These are phyloP conservation scores for Xiphophorus maculatus DNA, from an alignment of 2,113 vertebrate species.

Conservation along the genomic window DNA sequence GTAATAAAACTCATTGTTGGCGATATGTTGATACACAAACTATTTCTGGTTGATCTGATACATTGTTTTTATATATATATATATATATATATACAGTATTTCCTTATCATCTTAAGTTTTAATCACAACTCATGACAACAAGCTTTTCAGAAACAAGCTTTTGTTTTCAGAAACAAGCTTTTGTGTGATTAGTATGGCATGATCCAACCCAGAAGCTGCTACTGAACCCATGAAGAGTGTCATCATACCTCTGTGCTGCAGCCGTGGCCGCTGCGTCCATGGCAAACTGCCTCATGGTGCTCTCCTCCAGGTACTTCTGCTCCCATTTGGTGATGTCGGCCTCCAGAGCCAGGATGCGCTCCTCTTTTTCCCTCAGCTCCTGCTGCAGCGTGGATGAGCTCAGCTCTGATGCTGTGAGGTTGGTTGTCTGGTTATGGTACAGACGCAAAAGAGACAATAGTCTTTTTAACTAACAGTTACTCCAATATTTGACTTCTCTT, in stretches of 20 bases:
- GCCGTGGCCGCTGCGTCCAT: slow-evolving; percentile 97
- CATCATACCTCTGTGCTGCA: slow-evolving; percentile 85
- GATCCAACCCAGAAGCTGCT: not conserved
- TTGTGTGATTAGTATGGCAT: no score
- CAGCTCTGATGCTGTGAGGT: slow-evolving; percentile 60
- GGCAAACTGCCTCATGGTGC: slow-evolving; percentile 97
- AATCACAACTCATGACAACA: no score
- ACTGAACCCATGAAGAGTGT: no score
- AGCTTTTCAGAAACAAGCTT: no score
- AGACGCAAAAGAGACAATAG: slow-evolving; percentile 53
- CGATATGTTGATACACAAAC: not conserved
- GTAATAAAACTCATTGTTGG: not conserved
- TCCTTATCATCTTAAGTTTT: no score
- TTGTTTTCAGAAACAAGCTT: no score
- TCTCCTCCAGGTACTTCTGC: slow-evolving; percentile 97
- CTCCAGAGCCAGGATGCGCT: slow-evolving; percentile 92
- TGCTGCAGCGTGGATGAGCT: slow-evolving; percentile 82
- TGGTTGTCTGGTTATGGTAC: slow-evolving; percentile 44
- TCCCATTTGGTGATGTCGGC: slow-evolving; percentile 99
- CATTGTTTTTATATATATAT: no score
- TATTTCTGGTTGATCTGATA: no score
- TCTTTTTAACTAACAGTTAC: not conserved
- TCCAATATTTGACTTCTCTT: not conserved
- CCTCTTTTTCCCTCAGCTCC: slow-evolving; percentile 92
- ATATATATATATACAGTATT: no score